Evolutionary conservation across 2,888 invertebrate species (phyloP), one percentile per base, ranked within the genome.

Genomic region (Latrodectus elegans): DNA sequence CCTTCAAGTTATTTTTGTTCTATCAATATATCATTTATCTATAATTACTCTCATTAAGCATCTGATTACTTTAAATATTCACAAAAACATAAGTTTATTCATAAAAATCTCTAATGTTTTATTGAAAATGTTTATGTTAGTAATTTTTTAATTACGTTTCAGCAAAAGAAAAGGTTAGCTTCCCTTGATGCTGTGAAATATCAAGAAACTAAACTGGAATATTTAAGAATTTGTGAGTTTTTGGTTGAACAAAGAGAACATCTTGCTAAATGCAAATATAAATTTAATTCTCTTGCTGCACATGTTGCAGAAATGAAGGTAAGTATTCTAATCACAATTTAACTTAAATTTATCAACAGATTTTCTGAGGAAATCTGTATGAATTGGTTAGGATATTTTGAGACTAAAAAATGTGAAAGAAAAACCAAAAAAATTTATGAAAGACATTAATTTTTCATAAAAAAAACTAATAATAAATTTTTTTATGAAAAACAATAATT

Each of bases 101-200:
- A 52, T 53, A 22, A 10, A 52, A 12, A 55, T 14, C 65, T 49
- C n/a, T 26, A 15, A 72, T 11, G 15, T 75, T 3, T 60, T n/a
- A n/a, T 9, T 10, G 17, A 8, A 14, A n/a, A 51, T 75, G 38
- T 9, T 22, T 17, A 26, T 65, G 38, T 14, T 65, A 15, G 51
- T 70, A 1, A 51, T 49, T 60, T 8, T 75, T 0, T 10, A 65
- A 38, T 72, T 65, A n/a, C 60, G 4, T 75, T 65, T 51, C 17
- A 86, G 85, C 80, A 86, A 86, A 76, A 86, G 71, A 86, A 86
- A 64, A 64, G 85, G 67, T 71, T 86, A 38, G 80, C 85, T 71
- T 86, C 80, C 12, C 65, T 86, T 38, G 80, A 86, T 17, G 14
- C 71, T 10, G 71, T 78, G 6, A 78, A 86, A 80, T 86, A 55